Evolutionary conservation across 37 sponge, comb jelly and placozoan species (phyloP), one percentile per base, ranked within the genome.

Genomic region (Cladorhizidae sp.): DNA sequence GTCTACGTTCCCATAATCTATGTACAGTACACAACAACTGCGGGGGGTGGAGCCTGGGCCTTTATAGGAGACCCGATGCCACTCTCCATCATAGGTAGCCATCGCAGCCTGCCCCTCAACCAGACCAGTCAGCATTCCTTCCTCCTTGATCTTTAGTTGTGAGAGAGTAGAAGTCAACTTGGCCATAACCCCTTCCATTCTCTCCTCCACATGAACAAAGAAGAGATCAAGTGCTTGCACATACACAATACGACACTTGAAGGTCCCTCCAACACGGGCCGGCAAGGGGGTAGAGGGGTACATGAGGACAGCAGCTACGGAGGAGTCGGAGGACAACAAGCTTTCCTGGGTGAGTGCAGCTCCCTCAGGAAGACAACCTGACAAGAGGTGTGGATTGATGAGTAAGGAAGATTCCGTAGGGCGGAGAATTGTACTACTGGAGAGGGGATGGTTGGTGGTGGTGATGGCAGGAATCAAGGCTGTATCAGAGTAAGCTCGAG

Each of bases 1-100:
- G 23, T 28, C 78, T 1, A 18, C 2, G 40, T 77, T 77, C 20
- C 78, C 78, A 77, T 43, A 77, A 42, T 77, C 78, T 23, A 77
- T 31, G 14, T 77, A 77, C 32, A 12, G n/a, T 0, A 77, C 65
- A 31, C 15, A 3, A 35, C 29, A 72, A 41, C 73, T 42, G 42
- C 12, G n/a, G 6, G 61, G 61, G 33, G 67, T 65, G 67, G 31
- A 31, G 17, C 67, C 67, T 2, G 32, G 17, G 32, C 35, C 67
- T 33, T 65, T 11, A 12, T 65, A 65, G 3, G 31, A 15, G 33
- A 65, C 67, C 2, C 67, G 67, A 31, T 31, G 35, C 67, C 32
- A 31, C 2, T 31, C 11, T 3, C 31, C 35, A 1, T 33, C 67
- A 31, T 65, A 65, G 7, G 9, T 18, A 36, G 67, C 67, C 26